Evolutionary conservation across 2,888 invertebrate genomes (phyloP).

Genomic region (Patella pellucida): DNA sequence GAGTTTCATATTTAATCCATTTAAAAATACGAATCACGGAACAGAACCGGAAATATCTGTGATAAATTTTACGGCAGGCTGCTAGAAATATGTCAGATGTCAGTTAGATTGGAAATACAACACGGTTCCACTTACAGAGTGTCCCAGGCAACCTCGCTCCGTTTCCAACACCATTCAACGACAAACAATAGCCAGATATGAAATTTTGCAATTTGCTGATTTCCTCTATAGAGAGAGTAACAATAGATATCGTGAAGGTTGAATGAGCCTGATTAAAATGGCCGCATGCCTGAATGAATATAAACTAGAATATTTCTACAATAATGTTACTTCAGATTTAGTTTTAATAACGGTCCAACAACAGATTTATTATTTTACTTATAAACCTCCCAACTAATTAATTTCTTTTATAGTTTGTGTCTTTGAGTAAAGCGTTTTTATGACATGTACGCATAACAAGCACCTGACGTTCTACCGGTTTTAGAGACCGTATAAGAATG

Average conservation of each 20-base stretch:
- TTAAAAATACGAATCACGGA: conserved; percentile 3
- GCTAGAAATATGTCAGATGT: conserved; percentile 8
- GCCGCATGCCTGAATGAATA: conserved; percentile 5
- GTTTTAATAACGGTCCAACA: background rate
- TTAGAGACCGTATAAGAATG: too few relatives aligned
- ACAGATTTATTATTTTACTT: conserved; percentile 8
- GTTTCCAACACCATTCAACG: background rate
- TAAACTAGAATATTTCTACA: background rate
- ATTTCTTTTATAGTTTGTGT: background rate
- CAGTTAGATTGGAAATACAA: conserved; percentile 1
- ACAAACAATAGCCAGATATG: conserved; percentile 7
- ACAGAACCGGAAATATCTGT: conserved; percentile 7
- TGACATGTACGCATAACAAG: too few relatives aligned
- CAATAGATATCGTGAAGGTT: background rate
- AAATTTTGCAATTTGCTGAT: conserved; percentile 11
- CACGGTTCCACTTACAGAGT: conserved; percentile 4
- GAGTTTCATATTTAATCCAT: background rate
- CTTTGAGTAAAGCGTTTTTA: too few relatives aligned
- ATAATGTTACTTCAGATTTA: conserved; percentile 1
- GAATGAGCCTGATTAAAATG: conserved; percentile 3
- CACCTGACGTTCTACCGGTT: too few relatives aligned
- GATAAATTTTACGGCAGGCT: conserved; percentile 11
- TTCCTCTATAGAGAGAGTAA: conserved; percentile 5
- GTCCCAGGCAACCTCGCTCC: conserved; percentile 2
- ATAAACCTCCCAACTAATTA: background rate